Base-by-base conservation (phyloP, 2,113 vertebrate species). In the Vimba vimba region DNA sequence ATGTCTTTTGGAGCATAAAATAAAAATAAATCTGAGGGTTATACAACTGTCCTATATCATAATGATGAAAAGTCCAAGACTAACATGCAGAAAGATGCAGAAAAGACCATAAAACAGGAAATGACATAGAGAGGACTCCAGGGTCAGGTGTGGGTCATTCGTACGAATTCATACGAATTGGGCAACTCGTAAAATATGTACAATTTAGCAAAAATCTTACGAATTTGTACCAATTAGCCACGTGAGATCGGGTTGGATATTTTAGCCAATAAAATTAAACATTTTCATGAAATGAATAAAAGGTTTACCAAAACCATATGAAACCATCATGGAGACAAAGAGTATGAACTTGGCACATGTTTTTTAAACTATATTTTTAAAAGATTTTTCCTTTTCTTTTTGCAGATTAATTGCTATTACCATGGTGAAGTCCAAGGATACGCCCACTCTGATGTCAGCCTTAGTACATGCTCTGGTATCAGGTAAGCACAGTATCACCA, bases 381-480 rank as follows among this genome's bases (percentile, higher is more conserved):
- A 19, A 19, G 30, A 21, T 4, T 43, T n/a, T 74, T 55, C 5
- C 3, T 59, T 78, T 75, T 55, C 60, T 85, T 45, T 50, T 6
- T 30, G 17, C 91, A 96, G 95, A 90, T 84, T 62, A 95, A 96
- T 91, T 96, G 95, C 90, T 96, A 95, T 91, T 96, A 96, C 88
- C 95, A 96, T 17, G 95, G 95, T 7, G 90, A 92, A 83, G 95
- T 95, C 80, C 89, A 94, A 89, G 94, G 91, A 71, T 91, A 88
- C 6, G 74, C 25, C n/a, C 50, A 86, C 81, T 95, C 95, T 0
- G 95, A 94, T 6, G 94, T 95, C 89, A 95, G 91, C 90, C 93
- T 96, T 89, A 95, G 95, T 79, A 93, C 93, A 39, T 96, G 95
- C 52, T 83, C 91, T 57, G 94, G 93, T 60, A 88, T 96, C 84